Evolutionary conservation across 2,888 invertebrate species (phyloP), one percentile per base, ranked within the genome.

Genomic region (Drosophila sordidapex): DNA sequence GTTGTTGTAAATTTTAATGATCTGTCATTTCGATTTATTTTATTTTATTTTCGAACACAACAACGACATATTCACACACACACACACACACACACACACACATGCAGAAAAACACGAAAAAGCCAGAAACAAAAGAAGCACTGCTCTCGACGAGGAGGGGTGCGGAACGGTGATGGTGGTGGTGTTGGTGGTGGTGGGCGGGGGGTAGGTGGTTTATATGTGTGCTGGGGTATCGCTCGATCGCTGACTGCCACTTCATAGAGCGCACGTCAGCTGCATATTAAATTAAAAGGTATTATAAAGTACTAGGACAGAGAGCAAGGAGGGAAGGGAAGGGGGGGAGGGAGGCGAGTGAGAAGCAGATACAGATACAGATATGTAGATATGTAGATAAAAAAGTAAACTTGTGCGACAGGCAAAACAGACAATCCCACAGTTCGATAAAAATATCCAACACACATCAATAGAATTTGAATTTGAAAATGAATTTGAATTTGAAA

Each of bases 21-120:
- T 92, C 92, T 92, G 92, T 92, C 92, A 92, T 92, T 92, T 92
- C 92, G 92, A 92, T 92, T 92, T 92, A 92, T 92, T 91, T 91
- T 84, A 86, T 89, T 84, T 86, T 90, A 79, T 79, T 79, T 79
- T 79, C 88, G 81, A 87, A 82, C 80, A 83, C 76, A 65, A 82
- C 75, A 64, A 65, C 69, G 46, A 66, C n/a, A 81, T 62, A 67
- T 53, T 66, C 35, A 65, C 38, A 68, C 46, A 58, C 21, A 68
- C 46, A 58, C 21, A 63, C 31, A 71, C 57, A 63, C 59, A 68
- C 40, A 40, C 40, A 8, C 36, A 18, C 18, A 25, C 21, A 46
- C 21, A 11, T 38, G 38, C 18, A 38, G 40, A n/a, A 4, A 46
- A 46, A 46, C 46, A 21, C 46, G 21, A 21, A 46, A 25, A 21